phyloP scores from a whole-genome alignment of 2,113 vertebrate genomes.

The Puntigrus tetrazona region DNA sequence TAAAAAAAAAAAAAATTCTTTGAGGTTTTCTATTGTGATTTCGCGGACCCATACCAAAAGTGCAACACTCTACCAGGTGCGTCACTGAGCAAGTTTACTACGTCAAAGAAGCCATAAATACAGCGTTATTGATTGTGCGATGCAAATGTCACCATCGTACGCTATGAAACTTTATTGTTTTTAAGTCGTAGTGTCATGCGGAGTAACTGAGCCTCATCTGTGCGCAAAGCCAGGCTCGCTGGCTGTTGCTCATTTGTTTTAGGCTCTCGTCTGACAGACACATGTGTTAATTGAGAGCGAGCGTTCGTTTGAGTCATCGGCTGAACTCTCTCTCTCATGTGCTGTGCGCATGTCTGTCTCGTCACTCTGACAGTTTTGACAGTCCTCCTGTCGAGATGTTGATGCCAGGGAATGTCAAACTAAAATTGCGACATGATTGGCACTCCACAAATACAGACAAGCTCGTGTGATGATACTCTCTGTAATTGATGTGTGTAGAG shows the following conservation, averaged over 20 bases:
- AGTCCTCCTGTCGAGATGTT: slow-evolving; percentile 49
- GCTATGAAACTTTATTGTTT: too few relatives aligned
- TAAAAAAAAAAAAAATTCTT: too few relatives aligned
- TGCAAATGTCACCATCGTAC: too few relatives aligned
- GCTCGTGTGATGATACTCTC: slow-evolving; percentile 54
- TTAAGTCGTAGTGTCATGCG: too few relatives aligned
- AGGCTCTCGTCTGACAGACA: slow-evolving; percentile 30
- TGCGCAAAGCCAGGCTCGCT: neutral
- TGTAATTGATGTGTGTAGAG: slow-evolving; percentile 58
- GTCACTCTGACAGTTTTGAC: slow-evolving; percentile 51
- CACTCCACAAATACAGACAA: slow-evolving; percentile 60
- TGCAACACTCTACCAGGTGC: neutral
- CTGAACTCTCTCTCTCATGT: neutral
- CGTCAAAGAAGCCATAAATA: neutral
- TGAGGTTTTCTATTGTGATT: neutral
- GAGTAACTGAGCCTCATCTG: neutral
- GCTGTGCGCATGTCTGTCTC: neutral
- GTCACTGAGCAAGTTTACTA: neutral
- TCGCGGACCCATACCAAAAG: too few relatives aligned
- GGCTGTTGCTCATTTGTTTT: slow-evolving; percentile 25
- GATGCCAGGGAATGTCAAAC: slow-evolving; percentile 47
- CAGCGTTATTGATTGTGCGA: neutral
- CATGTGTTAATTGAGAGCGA: slow-evolving; percentile 45
- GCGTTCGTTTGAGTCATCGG: slow-evolving; percentile 13
- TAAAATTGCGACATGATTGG: slow-evolving; percentile 52